Evolutionary conservation across 2,797 vertebrate species (phyloP), one percentile per base, ranked within the genome.

Genomic region (Lepidocolaptes lacrymiger): DNA sequence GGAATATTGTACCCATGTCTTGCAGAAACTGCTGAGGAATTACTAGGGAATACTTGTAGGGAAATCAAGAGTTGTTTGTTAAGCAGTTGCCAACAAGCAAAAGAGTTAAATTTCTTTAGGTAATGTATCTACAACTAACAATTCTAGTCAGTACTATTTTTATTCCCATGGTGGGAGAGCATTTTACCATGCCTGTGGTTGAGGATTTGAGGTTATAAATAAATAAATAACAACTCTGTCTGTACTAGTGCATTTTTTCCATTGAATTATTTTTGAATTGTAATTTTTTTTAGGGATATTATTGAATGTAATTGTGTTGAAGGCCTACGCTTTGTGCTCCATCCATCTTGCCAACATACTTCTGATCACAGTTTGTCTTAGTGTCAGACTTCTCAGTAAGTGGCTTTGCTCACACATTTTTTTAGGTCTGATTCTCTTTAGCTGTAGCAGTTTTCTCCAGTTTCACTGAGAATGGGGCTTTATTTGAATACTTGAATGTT

Each of bases 241-340:
- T 96, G 48, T 73, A 79, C 89, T 56, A 49, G 74, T 86, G 71
- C 91, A 93, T 96, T 96, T 97, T 96, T 96, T 96, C 96, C 95
- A 85, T 56, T 96, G 88, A 95, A 92, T 93, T 96, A 96, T 94
- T 96, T 95, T 94, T 66, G 88, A 95, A 88, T 93, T 43, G 4
- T 63, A 24, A 48, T 75, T 91, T 93, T 95, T 95, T 95, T 78
- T 58, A 54, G 56, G 93, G 44, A 20, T 90, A 73, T 93, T 91
- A 86, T 69, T 96, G 85, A 91, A 90, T 86, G 56, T 91, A 94
- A 94, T 96, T 96, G 93, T 97, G 89, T 78, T 86, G 73, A 91
- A 88, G 85, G 82, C 85, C 55, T 93, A 36, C 58, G 24, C 59
- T 69, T 94, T 79, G 48, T 90, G 83, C 55, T 88, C 71, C 71